A percentile compares a stretch with the other conserved stretches of the same genome.
These are phyloP conservation scores for Neoarius graeffei DNA, from an alignment of 2,113 vertebrate species.

Conservation along the genomic window DNA sequence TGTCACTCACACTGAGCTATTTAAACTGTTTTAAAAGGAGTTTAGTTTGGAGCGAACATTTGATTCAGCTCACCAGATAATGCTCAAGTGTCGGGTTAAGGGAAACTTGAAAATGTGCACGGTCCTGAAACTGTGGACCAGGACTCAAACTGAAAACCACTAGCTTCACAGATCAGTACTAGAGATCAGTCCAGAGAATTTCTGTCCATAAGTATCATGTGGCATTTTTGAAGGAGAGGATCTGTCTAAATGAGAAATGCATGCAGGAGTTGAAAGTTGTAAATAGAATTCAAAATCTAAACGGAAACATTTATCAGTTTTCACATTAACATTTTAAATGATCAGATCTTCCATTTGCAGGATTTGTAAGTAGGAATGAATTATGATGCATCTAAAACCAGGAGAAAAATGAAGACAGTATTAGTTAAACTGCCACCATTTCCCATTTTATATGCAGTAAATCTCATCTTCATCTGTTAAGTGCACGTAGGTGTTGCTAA, in stretches of 20 bases:
- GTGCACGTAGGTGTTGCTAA: neutral
- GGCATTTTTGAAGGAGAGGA: neutral
- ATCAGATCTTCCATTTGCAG: neutral
- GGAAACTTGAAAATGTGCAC: neutral
- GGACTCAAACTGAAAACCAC: neutral
- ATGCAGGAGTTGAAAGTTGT: neutral
- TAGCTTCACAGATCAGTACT: neutral
- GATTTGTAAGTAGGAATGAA: neutral
- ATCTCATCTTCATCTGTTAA: conserved; percentile 9
- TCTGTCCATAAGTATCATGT: neutral
- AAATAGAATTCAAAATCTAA: neutral
- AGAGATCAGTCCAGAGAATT: neutral
- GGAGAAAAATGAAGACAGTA: neutral
- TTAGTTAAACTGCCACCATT: conserved; percentile 8
- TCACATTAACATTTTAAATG: neutral
- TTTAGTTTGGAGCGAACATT: conserved; percentile 2
- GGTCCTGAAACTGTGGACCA: neutral
- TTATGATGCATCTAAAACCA: neutral
- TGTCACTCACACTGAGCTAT: conserved; percentile 31
- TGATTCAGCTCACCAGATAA: neutral
- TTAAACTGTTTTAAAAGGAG: conserved; percentile 5
- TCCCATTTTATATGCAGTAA: neutral
- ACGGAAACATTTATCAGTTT: neutral
- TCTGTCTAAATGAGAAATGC: neutral
- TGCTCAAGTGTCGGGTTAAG: neutral